phyloP scores from a whole-genome alignment of 2,797 vertebrate genomes.

The Odontamblyopus rebecca region DNA sequence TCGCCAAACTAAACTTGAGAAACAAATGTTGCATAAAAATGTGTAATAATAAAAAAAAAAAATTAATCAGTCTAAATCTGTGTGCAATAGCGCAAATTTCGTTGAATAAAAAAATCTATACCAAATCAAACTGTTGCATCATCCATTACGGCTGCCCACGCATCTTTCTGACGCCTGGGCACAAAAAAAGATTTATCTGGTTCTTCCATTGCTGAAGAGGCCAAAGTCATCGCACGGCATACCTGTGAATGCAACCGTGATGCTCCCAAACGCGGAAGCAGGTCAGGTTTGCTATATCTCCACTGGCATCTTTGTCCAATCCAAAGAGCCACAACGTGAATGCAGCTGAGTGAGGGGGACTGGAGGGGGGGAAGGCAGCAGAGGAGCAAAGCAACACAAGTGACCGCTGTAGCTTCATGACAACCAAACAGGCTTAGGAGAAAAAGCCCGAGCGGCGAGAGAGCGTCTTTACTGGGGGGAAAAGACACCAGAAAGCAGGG shows the following conservation, averaged over 20 bases:
- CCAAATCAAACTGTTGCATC: slow-evolving; percentile 10
- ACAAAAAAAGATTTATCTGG: slow-evolving; percentile 15
- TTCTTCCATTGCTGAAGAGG: slow-evolving; percentile 11
- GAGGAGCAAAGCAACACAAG: slow-evolving; percentile 48
- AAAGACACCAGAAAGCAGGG: slow-evolving; percentile 26
- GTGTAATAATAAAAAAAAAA: neutral
- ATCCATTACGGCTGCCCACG: neutral
- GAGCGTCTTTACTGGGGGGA: slow-evolving; percentile 29
- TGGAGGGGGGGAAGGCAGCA: slow-evolving; percentile 19
- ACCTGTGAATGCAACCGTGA: slow-evolving; percentile 30
- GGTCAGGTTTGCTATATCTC: slow-evolving; percentile 33
- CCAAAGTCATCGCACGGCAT: slow-evolving; percentile 11
- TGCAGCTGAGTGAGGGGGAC: slow-evolving; percentile 32
- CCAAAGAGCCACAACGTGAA: slow-evolving; percentile 30
- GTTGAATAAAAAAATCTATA: neutral
- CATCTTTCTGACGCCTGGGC: neutral
- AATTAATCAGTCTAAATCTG: neutral
- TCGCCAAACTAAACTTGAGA: too few relatives aligned
- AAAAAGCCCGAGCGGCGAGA: slow-evolving; percentile 44
- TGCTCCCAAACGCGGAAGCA: slow-evolving; percentile 51
- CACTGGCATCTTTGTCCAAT: slow-evolving; percentile 43
- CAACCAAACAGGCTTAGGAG: slow-evolving; percentile 44
- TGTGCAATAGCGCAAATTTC: neutral
- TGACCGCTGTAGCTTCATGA: slow-evolving; percentile 71
- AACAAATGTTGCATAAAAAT: neutral